phyloP scores from a whole-genome alignment of 2,888 invertebrate species.

The Protophormia terraenovae region DNA sequence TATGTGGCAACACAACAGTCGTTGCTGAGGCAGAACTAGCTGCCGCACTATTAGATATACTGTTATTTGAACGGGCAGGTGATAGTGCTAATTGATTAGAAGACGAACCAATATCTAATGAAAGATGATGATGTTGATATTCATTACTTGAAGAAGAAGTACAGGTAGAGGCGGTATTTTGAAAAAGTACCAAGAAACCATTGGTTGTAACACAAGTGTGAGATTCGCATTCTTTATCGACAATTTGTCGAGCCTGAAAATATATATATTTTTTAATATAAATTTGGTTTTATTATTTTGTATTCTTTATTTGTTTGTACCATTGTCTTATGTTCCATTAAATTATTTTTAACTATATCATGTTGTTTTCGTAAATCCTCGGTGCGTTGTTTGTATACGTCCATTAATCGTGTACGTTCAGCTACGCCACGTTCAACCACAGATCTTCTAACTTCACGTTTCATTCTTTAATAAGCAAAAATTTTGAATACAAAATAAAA shows the following conservation, averaged over 20 bases:
- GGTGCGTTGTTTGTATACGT: slow-evolving; percentile 88
- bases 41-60: slow-evolving; percentile 70
- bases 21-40: slow-evolving; percentile 51
- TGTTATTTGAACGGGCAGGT: slow-evolving; percentile 77
- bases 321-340: slow-evolving; percentile 86
- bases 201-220: slow-evolving; percentile 78
- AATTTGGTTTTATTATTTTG: not conserved
- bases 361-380: slow-evolving; percentile 90
- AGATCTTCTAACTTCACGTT: slow-evolving; percentile 81
- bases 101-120: slow-evolving; percentile 71
- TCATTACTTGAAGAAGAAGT: slow-evolving; percentile 65
- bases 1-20: slow-evolving; percentile 40
- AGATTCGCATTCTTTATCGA: slow-evolving; percentile 80
- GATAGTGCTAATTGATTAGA: slow-evolving; percentile 72
- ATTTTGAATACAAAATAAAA: not conserved
- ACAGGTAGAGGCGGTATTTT: slow-evolving; percentile 69
- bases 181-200: slow-evolving; percentile 80
- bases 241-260: slow-evolving; percentile 79
- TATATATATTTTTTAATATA: not conserved
- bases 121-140: slow-evolving; percentile 75
- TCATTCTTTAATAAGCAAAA: slow-evolving; percentile 76
- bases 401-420: slow-evolving; percentile 91
- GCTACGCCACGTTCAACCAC: slow-evolving; percentile 94
- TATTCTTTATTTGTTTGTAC: slow-evolving; percentile 77
- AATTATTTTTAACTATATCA: slow-evolving; percentile 87